Evolutionary conservation across 2,888 invertebrate genomes (phyloP).

Genomic region (Campopleginae sp.): DNA sequence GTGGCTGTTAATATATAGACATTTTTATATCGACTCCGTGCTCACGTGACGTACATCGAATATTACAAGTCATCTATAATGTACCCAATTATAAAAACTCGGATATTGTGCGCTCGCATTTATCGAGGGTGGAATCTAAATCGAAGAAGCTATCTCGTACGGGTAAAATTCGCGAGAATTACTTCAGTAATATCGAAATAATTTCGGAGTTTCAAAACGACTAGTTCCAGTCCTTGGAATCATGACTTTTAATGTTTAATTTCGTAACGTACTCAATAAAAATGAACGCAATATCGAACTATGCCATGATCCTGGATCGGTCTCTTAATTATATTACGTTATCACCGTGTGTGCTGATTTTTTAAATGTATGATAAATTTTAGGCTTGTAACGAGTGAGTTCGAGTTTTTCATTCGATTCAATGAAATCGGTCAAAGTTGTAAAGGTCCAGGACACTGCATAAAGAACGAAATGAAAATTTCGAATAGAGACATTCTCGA

Average conservation of each 20-base stretch:
- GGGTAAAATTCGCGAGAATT: neutral
- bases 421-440: neutral
- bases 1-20: slow-evolving; percentile 8
- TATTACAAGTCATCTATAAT: neutral
- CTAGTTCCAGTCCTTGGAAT: neutral
- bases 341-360: neutral
- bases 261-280: neutral
- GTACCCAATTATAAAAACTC: neutral
- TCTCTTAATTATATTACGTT: neutral
- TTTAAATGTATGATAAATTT: neutral
- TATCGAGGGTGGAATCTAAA: neutral
- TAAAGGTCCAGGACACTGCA: neutral
- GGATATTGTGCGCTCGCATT: slow-evolving; percentile 3
- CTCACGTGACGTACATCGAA: slow-evolving; percentile 7
- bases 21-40: neutral
- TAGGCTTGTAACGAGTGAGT: neutral
- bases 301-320: neutral
- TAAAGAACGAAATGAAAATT: neutral
- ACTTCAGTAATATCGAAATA: slow-evolving; percentile 13
- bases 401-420: neutral
- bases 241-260: neutral
- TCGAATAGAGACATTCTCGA: neutral
- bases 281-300: neutral
- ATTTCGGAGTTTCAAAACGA: neutral
- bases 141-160: neutral